Conservation (phyloP, 92 coral and sea anemone species). For the Metridium senile region DNA sequence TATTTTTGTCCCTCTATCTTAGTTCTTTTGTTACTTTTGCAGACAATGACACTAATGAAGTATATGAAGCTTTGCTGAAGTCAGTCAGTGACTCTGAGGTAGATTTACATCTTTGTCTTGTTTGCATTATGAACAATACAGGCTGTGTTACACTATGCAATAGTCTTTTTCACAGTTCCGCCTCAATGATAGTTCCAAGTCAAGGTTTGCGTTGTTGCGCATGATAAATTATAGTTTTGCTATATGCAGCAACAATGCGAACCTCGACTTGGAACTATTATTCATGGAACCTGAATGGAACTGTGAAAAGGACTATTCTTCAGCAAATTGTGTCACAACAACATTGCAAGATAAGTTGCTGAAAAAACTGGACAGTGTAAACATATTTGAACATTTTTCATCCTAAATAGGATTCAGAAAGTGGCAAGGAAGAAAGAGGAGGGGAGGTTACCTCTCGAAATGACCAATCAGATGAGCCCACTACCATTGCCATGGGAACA, state of each 20-base stretch:
- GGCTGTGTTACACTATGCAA: neutral
- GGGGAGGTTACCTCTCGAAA: neutral
- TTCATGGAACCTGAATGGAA: too few species aligned
- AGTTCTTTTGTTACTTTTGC: neutral
- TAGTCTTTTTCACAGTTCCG: too few species aligned
- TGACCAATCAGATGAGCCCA: neutral
- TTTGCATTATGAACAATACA: neutral
- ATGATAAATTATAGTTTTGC: too few species aligned
- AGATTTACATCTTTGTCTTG: neutral
- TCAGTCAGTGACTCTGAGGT: slow-evolving; percentile 29
- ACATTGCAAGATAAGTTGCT: too few species aligned
- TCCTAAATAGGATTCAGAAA: slow-evolving; percentile 6
- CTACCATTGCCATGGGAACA: slow-evolving; percentile 12
- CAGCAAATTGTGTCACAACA: too few species aligned
- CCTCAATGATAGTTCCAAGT: too few species aligned
- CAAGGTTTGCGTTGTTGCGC: too few species aligned
- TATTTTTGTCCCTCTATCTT: too few species aligned
- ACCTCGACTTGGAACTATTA: too few species aligned
- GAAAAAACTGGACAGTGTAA: neutral
- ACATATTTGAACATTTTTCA: neutral
- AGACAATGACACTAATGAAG: slow-evolving; percentile 18
- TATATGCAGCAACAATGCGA: too few species aligned
- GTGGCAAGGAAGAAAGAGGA: neutral
- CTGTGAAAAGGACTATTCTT: too few species aligned
- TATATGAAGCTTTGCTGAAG: slow-evolving; percentile 31